Evolutionary conservation across 2,797 vertebrate species (phyloP).

Genomic region (Caiman crocodilus): DNA sequence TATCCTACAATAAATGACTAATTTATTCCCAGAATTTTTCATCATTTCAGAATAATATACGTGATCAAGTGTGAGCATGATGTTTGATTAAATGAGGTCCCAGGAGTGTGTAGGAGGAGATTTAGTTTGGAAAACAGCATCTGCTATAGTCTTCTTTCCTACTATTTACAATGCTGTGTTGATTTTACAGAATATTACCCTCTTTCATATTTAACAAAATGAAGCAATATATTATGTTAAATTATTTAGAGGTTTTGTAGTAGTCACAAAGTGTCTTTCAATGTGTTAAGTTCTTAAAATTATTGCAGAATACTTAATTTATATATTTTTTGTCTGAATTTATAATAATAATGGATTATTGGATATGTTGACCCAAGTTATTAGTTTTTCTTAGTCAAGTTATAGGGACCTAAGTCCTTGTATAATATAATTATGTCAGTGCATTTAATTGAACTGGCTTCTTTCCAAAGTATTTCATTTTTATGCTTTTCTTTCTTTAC

Average conservation of each 20-base stretch:
- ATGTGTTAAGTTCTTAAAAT: constrained; percentile 32
- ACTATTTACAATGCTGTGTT: constrained; percentile 38
- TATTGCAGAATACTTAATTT: constrained; percentile 41
- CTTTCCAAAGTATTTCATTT: neutral
- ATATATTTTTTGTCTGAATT: constrained; percentile 36
- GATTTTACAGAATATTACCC: constrained; percentile 20
- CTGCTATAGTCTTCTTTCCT: constrained; percentile 64
- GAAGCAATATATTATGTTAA: constrained; percentile 7
- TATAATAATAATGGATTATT: neutral
- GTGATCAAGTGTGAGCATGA: constrained; percentile 77
- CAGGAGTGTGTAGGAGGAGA: constrained; percentile 69
- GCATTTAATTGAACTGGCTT: constrained; percentile 14
- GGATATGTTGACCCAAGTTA: neutral
- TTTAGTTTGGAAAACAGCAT: constrained; percentile 75
- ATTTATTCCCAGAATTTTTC: constrained; percentile 74
- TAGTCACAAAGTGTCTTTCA: constrained; percentile 50
- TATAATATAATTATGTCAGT: constrained; percentile 20
- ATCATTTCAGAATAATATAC: constrained; percentile 75
- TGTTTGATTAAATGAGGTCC: constrained; percentile 78
- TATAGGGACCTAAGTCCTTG: constrained; percentile 33
- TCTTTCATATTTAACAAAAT: constrained; percentile 57
- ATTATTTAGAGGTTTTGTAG: constrained; percentile 49
- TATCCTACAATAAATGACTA: constrained; percentile 66
- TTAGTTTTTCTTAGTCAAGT: constrained; percentile 42
- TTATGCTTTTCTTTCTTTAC: neutral